phyloP scores from a whole-genome alignment of 92 coral and sea anemone species.

The Palythoa grandis region DNA sequence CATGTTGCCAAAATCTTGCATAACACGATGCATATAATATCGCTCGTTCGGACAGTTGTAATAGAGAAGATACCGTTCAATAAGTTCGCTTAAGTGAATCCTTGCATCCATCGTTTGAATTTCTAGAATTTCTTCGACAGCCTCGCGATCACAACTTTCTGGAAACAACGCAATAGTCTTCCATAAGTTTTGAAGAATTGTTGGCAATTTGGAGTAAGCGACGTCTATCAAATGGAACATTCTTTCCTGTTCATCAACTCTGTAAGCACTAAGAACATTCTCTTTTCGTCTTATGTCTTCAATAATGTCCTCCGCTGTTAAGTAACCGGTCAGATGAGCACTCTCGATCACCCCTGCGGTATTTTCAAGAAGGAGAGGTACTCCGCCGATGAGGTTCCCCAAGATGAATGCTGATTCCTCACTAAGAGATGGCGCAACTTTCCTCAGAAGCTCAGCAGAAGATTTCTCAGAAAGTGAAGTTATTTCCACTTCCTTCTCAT shows the following conservation, averaged over 20 bases:
- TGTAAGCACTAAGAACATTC: constrained; percentile 17
- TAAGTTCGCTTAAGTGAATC: constrained; percentile 17
- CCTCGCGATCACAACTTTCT: constrained; percentile 20
- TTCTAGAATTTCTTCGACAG: background rate
- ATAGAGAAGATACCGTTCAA: constrained; percentile 12
- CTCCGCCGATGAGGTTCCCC: constrained; percentile 25
- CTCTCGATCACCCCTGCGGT: constrained; percentile 25
- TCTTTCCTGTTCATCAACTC: constrained; percentile 40
- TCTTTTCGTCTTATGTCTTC: constrained; percentile 30
- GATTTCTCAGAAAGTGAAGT: constrained; percentile 18
- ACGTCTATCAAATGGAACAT: constrained; percentile 30
- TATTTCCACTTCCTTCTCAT: constrained; percentile 34
- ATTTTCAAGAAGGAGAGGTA: constrained; percentile 31
- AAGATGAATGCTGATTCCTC: constrained; percentile 8
- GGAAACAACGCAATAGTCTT: constrained; percentile 20
- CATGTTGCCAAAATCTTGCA: constrained; percentile 34
- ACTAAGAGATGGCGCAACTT: constrained; percentile 31
- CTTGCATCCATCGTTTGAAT: background rate
- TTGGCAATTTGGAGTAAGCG: constrained; percentile 27
- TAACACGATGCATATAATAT: constrained; percentile 21
- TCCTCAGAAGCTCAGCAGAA: constrained; percentile 27
- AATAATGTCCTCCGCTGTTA: constrained; percentile 29
- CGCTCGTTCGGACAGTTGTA: constrained; percentile 1
- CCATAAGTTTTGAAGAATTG: constrained; percentile 30
- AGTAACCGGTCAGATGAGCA: constrained; percentile 5